These are phyloP conservation scores for Sericinus montela DNA, from an alignment of 2,888 invertebrate species.

Conservation along the genomic window DNA sequence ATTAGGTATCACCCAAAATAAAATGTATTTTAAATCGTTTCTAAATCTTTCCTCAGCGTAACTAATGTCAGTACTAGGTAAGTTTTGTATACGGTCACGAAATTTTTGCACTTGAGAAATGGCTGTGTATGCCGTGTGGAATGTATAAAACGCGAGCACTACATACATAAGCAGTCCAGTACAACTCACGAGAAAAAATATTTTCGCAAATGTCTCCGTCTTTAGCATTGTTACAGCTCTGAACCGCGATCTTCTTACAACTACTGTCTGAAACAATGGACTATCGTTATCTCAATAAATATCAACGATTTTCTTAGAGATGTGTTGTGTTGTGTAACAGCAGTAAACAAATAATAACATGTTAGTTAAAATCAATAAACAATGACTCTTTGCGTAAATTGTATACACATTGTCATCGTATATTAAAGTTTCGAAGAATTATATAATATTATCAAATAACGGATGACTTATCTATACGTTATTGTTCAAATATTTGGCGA, in stretches of 20 bases:
- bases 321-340: conserved; percentile 32
- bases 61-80: conserved; percentile 15
- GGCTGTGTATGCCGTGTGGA: conserved; percentile 42
- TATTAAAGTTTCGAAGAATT: conserved; percentile 3
- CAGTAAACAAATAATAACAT: conserved; percentile 49
- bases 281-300: conserved; percentile 37
- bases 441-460: neutral
- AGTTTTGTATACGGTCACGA: conserved; percentile 23
- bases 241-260: conserved; percentile 41
- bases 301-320: conserved; percentile 26
- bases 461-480: neutral
- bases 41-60: conserved; percentile 20
- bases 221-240: conserved; percentile 20
- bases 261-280: conserved; percentile 26
- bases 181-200: conserved; percentile 57
- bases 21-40: conserved; percentile 45
- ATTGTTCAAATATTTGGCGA: no score
- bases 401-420: conserved; percentile 15
- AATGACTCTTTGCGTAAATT: conserved; percentile 3
- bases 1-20: conserved; percentile 43
- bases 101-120: conserved; percentile 30
- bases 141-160: conserved; percentile 51
- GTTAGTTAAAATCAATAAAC: conserved; percentile 23
- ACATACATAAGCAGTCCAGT: conserved; percentile 51
- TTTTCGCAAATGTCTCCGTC: conserved; percentile 47